Evolutionary conservation across 2,113 vertebrate species (phyloP).

Genomic region (Cebus imitator): DNA sequence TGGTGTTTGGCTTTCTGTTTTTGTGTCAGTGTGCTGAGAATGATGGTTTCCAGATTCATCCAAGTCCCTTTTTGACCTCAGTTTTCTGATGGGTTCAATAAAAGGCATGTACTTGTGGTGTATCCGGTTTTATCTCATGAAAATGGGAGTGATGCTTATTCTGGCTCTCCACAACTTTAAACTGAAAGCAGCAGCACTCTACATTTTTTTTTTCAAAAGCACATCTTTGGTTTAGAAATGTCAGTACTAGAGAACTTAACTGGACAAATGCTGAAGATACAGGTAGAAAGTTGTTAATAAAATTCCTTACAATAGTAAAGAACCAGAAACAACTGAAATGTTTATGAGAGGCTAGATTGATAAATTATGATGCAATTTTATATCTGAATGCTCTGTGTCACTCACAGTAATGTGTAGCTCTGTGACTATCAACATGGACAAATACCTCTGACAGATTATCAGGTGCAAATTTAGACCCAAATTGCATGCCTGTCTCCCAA

Average conservation of each 20-base stretch:
- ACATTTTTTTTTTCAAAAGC: not conserved
- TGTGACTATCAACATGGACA: fast-evolving
- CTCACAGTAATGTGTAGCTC: fast-evolving
- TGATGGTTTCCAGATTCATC: too few relatives aligned
- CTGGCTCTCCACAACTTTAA: too few relatives aligned
- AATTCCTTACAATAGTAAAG: not conserved
- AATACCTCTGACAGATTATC: too few relatives aligned
- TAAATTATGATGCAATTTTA: fast-evolving
- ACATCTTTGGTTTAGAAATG: not conserved
- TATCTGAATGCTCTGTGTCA: fast-evolving
- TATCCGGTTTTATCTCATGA: not conserved
- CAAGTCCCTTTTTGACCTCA: not conserved
- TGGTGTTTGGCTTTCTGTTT: too few relatives aligned
- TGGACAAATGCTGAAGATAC: not conserved
- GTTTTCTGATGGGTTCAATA: not conserved
- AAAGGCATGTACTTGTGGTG: not conserved
- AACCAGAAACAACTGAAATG: not conserved
- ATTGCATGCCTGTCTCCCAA: fast-evolving
- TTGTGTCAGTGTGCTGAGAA: too few relatives aligned
- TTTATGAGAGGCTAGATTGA: not conserved
- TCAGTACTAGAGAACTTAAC: not conserved
- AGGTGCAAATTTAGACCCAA: not conserved
- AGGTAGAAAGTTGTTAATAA: not conserved
- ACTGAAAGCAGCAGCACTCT: not conserved
- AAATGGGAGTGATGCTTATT: fast-evolving